phyloP scores from a whole-genome alignment of 2,888 invertebrate species.

The Coronaproctus castanopsis region DNA sequence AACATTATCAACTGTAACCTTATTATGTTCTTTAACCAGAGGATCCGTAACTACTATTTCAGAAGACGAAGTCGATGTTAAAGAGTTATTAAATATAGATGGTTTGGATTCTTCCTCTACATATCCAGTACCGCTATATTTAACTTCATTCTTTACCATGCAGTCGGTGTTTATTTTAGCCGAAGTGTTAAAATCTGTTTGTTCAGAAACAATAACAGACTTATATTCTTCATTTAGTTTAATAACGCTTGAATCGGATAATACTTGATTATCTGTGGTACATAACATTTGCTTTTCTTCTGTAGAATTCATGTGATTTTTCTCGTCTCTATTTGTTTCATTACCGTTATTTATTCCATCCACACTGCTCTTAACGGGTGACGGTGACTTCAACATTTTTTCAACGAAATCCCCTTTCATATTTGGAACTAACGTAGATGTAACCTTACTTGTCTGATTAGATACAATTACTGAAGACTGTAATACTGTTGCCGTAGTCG shows the following conservation, averaged over 20 bases:
- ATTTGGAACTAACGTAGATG: too few species aligned
- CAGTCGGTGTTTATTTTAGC: background rate
- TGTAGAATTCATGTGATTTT: background rate
- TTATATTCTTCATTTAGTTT: too few species aligned
- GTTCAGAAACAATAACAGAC: too few species aligned
- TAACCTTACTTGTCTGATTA: background rate
- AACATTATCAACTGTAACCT: too few species aligned
- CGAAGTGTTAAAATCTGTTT: background rate
- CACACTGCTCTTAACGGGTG: conserved; percentile 11
- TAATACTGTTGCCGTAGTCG: background rate
- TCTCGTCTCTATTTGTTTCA: background rate
- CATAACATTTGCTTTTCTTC: background rate
- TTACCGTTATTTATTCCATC: background rate
- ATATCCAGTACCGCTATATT: background rate
- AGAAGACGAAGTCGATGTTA: too few species aligned
- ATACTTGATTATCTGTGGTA: background rate
- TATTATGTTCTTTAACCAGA: too few species aligned
- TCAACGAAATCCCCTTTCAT: conserved; percentile 16
- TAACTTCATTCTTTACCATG: background rate
- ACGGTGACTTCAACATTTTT: conserved; percentile 18
- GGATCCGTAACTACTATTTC: too few species aligned
- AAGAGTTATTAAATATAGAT: too few species aligned
- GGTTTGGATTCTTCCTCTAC: too few species aligned
- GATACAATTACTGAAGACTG: conserved; percentile 2
- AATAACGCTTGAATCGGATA: background rate